Percentiles rank a stretch among this genome's conserved stretches.
phyloP scores from a whole-genome alignment of 1,140 invertebrate genomes.

The Eurytemora carolleeae region DNA sequence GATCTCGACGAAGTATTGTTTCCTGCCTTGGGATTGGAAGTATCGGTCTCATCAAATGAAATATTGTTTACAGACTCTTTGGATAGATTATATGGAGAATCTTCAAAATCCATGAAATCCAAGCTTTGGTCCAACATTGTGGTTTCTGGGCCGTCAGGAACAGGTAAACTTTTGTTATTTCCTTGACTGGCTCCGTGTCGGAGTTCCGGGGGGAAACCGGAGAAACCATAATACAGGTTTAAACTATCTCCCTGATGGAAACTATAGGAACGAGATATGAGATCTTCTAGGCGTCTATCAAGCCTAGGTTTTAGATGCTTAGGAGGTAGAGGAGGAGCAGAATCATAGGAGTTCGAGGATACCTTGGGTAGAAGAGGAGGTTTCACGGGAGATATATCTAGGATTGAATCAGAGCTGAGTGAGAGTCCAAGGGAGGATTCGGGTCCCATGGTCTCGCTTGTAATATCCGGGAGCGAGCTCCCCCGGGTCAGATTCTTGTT shows the following conservation, averaged over 20 bases:
- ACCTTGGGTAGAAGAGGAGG: neutral
- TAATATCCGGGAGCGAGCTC: neutral
- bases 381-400: neutral
- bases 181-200: no score
- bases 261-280: neutral
- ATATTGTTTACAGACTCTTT: neutral
- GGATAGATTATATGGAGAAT: neutral
- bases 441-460: neutral
- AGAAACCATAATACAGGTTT: no score
- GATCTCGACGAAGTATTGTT: neutral
- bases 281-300: neutral
- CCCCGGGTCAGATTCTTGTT: neutral
- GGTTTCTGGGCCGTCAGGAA: neutral
- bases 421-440: neutral
- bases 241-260: neutral
- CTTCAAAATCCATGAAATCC: neutral
- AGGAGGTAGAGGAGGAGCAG: neutral
- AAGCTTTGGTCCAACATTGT: neutral
- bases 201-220: no score
- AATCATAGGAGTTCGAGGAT: neutral
- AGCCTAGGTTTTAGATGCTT: neutral
- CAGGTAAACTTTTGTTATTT: neutral
- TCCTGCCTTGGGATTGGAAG: no score
- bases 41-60: neutral
- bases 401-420: neutral